A percentile compares a stretch with the other conserved stretches of the same genome.
These are phyloP conservation scores for Pachycephala philippinensis DNA, from an alignment of 2,113 vertebrate species.

Conservation along the genomic window DNA sequence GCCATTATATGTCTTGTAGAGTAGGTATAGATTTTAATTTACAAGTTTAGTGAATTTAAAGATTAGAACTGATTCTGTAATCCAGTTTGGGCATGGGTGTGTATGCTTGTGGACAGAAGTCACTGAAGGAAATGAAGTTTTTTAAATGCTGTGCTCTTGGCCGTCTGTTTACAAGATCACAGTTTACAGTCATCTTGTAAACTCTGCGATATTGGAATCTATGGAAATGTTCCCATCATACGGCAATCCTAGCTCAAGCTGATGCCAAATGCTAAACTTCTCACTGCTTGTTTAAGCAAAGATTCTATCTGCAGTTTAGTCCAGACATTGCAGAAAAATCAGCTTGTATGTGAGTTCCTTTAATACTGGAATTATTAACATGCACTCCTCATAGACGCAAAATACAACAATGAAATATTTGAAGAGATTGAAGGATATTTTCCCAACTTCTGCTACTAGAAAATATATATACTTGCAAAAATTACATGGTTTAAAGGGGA, in stretches of 20 bases:
- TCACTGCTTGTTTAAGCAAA: background rate
- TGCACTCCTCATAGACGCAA: background rate
- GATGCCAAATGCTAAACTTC: background rate
- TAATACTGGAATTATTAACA: background rate
- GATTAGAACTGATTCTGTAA: background rate
- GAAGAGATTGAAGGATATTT: background rate
- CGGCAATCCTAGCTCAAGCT: background rate
- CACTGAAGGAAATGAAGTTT: background rate
- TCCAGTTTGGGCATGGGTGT: background rate
- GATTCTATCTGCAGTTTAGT: background rate
- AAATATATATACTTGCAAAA: background rate
- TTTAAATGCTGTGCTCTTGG: background rate
- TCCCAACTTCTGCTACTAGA: background rate
- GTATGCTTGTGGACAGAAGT: background rate
- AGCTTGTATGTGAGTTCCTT: background rate
- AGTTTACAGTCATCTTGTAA: background rate
- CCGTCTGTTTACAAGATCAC: background rate
- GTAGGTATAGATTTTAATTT: background rate
- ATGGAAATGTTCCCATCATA: background rate
- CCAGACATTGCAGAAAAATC: background rate
- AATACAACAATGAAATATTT: background rate
- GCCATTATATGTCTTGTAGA: background rate
- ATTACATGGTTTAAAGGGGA: background rate
- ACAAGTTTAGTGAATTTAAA: background rate
- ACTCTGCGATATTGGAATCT: background rate